These are phyloP conservation scores for Neodiprion pinetum DNA, from an alignment of 1,140 invertebrate genomes.

Conservation along the genomic window DNA sequence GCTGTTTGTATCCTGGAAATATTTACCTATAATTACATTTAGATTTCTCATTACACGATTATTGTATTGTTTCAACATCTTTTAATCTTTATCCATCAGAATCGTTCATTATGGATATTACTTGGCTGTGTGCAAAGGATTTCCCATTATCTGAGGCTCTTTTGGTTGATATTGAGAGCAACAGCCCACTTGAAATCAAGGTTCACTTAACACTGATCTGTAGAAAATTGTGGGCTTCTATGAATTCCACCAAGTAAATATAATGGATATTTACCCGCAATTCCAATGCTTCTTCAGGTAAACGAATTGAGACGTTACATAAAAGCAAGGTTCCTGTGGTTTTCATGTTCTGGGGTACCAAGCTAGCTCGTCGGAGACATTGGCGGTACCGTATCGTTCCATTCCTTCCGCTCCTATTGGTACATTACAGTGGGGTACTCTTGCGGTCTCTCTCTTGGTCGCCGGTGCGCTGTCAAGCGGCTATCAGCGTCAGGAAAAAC, in stretches of 20 bases:
- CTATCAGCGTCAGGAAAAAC: neutral
- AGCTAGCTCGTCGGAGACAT: too few species aligned
- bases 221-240: neutral
- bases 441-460: neutral
- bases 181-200: neutral
- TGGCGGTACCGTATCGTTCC: neutral
- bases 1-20: conserved; percentile 40
- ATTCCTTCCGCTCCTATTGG: neutral
- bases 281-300: neutral
- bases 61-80: neutral
- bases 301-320: neutral
- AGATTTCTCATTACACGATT: neutral
- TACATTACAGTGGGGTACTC: too few species aligned
- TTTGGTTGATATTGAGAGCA: neutral
- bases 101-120: neutral
- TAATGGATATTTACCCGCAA: neutral
- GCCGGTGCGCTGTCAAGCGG: neutral
- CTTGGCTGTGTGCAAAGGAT: neutral
- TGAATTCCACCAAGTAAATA: neutral
- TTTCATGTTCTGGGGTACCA: too few species aligned
- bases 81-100: neutral
- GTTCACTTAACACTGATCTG: neutral
- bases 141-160: neutral
- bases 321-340: too few species aligned
- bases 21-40: conserved; percentile 36